phyloP scores from a whole-genome alignment of 2,113 vertebrate species.

The Hassar affinis region DNA sequence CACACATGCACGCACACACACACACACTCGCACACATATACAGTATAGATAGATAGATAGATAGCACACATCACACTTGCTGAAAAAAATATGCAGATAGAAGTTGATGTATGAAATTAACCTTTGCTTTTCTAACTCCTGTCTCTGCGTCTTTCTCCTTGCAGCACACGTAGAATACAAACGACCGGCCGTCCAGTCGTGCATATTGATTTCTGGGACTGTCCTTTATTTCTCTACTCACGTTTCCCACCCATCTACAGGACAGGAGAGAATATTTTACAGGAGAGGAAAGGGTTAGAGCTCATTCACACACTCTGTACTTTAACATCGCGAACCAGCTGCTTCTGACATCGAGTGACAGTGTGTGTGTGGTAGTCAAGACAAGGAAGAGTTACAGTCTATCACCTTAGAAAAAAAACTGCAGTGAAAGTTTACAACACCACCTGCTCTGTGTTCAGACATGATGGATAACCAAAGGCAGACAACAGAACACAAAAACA shows the following conservation, averaged over 20 bases:
- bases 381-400: constrained; percentile 11
- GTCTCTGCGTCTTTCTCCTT: constrained; percentile 50
- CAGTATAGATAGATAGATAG: too few relatives aligned
- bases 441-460: constrained; percentile 34
- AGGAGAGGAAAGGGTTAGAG: constrained; percentile 34
- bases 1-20: too few relatives aligned
- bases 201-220: constrained; percentile 64
- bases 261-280: constrained; percentile 29
- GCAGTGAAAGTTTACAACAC: constrained; percentile 35
- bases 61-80: constrained; percentile 53
- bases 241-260: constrained; percentile 36
- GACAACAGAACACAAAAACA: constrained; percentile 35
- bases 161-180: constrained; percentile 61
- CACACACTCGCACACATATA: too few relatives aligned
- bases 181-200: constrained; percentile 53
- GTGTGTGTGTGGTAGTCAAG: constrained; percentile 26
- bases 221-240: constrained; percentile 48
- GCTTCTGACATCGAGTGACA: constrained; percentile 16
- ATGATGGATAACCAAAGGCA: constrained; percentile 29
- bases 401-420: constrained; percentile 23
- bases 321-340: constrained; percentile 39
- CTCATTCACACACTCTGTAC: constrained; percentile 36
- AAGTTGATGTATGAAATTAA: constrained; percentile 76
- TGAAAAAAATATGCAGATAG: constrained; percentile 65
- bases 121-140: constrained; percentile 72